Conservation (phyloP, 2,888 invertebrate species). For the Stramonita haemastoma region DNA sequence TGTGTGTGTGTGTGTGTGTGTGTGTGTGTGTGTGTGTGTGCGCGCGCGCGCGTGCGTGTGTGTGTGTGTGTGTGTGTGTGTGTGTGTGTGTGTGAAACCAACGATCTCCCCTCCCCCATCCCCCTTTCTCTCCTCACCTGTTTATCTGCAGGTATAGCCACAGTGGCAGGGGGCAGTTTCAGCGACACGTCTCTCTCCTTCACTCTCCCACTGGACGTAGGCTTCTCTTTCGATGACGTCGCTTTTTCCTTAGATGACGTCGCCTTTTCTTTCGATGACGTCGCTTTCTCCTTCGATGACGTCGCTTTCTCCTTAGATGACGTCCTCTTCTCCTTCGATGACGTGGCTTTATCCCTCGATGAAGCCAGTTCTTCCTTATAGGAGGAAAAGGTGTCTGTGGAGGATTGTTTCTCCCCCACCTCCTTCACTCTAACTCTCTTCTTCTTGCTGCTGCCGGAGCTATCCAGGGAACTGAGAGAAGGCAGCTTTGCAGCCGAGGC, state of each 20-base stretch:
- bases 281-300: neutral
- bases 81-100: too few relatives aligned
- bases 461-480: neutral
- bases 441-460: neutral
- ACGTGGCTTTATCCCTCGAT: neutral
- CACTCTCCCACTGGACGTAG: neutral
- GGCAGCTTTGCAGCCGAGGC: neutral
- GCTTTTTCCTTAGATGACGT: neutral
- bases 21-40: too few relatives aligned
- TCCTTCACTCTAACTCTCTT: constrained; percentile 4
- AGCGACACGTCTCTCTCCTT: constrained; percentile 19
- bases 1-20: too few relatives aligned
- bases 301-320: neutral
- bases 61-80: too few relatives aligned
- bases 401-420: neutral
- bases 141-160: constrained; percentile 24
- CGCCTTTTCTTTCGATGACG: constrained; percentile 6
- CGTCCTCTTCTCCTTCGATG: neutral
- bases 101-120: too few relatives aligned
- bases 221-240: neutral
- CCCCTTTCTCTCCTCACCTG: neutral
- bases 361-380: neutral
- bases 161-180: constrained; percentile 22
- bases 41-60: too few relatives aligned
- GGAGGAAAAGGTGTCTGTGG: too few relatives aligned